These are phyloP conservation scores for Drosophila equinoxialis DNA, from an alignment of 1,140 invertebrate species.

Conservation along the genomic window DNA sequence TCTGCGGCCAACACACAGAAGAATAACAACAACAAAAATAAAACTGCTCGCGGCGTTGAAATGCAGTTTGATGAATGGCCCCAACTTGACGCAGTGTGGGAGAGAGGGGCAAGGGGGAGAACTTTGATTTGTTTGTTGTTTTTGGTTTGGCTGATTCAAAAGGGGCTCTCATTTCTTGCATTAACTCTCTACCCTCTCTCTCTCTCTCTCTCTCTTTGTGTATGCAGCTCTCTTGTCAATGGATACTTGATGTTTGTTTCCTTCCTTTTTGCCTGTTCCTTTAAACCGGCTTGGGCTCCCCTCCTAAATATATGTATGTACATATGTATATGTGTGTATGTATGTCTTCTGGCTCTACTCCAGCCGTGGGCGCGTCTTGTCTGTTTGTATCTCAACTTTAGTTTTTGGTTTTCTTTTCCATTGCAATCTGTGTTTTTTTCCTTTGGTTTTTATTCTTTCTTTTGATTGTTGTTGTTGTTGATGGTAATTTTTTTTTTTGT, in stretches of 20 bases:
- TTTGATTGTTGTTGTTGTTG: conserved; percentile 27
- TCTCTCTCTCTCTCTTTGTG: conserved; percentile 19
- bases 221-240: conserved; percentile 40
- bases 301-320: conserved; percentile 11
- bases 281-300: conserved; percentile 64
- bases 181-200: conserved; percentile 15
- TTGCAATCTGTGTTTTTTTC: conserved; percentile 69
- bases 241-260: conserved; percentile 75
- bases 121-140: conserved; percentile 48
- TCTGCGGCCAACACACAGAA: conserved; percentile 36
- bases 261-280: conserved; percentile 74
- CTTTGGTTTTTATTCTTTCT: conserved; percentile 48
- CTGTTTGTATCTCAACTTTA: conserved; percentile 30
- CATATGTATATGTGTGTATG: too few relatives aligned
- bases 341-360: conserved; percentile 21
- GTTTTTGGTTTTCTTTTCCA: conserved; percentile 29
- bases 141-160: conserved; percentile 38
- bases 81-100: neutral
- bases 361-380: conserved; percentile 72
- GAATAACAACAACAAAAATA: conserved; percentile 29
- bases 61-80: conserved; percentile 79
- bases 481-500: conserved; percentile 23
- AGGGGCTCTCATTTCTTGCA: conserved; percentile 33
- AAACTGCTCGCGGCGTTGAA: conserved; percentile 65
- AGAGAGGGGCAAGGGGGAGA: neutral